Percentiles rank a stretch among this genome's conserved stretches.
phyloP scores from a whole-genome alignment of 2,797 vertebrate species.

The Karalla daura region DNA sequence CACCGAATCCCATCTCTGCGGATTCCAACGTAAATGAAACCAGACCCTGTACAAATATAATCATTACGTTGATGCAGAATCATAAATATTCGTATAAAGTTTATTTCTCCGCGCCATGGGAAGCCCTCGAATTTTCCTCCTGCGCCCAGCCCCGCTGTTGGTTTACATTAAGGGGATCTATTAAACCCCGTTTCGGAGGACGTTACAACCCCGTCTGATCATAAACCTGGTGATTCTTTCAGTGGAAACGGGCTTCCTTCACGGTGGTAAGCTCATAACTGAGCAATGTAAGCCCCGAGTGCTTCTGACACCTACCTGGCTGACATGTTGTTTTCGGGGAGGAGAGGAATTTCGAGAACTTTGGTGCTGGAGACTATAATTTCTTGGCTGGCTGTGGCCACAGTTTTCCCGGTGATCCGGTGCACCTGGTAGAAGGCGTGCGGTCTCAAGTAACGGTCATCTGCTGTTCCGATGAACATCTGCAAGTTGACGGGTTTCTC shows the following conservation, averaged over 20 bases:
- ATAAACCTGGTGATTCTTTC: slow-evolving; percentile 49
- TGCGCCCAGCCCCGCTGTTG: slow-evolving; percentile 26
- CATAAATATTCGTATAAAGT: slow-evolving; percentile 50
- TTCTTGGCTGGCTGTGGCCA: slow-evolving; percentile 98
- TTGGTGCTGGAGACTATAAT: slow-evolving; percentile 95
- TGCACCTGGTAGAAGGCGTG: slow-evolving; percentile 99
- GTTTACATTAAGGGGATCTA: slow-evolving; percentile 67
- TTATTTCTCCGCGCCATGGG: slow-evolving; percentile 35
- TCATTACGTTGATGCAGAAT: slow-evolving; percentile 38
- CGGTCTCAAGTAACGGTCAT: slow-evolving; percentile 96
- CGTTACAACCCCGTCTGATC: slow-evolving; percentile 43
- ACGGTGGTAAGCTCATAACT: slow-evolving; percentile 60
- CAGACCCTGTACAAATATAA: slow-evolving; percentile 52
- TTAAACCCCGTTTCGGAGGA: slow-evolving; percentile 59
- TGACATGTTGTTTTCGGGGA: slow-evolving; percentile 98
- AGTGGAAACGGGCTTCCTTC: slow-evolving; percentile 37
- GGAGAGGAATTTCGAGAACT: slow-evolving; percentile 97
- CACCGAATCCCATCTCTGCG: slow-evolving; percentile 40
- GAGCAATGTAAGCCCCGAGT: slow-evolving; percentile 53
- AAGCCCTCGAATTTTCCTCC: slow-evolving; percentile 64
- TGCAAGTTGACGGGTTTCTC: slow-evolving; percentile 97
- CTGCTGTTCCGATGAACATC: slow-evolving; percentile 99
- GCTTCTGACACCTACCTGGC: slow-evolving; percentile 88
- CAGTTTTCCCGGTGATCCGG: slow-evolving; percentile 98
- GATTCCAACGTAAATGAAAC: slow-evolving; percentile 61